A percentile compares a stretch with the other conserved stretches of the same genome.
phyloP scores from a whole-genome alignment of 2,797 vertebrate species.

The Otolemur crassicaudatus region DNA sequence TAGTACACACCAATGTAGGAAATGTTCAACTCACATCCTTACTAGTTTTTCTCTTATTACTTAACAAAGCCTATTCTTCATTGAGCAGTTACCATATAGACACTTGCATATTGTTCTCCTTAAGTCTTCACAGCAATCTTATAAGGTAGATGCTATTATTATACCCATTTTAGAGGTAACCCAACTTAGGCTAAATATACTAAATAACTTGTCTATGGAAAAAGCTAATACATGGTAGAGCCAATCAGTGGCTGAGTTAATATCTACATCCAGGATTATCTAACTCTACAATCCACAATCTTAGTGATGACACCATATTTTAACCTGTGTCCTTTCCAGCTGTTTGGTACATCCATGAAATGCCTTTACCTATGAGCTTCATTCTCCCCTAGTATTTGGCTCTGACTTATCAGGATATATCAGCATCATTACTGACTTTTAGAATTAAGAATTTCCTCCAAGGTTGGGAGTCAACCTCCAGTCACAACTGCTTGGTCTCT shows the following conservation, averaged over 20 bases:
- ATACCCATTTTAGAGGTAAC: constrained; percentile 32
- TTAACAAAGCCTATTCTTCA: not conserved
- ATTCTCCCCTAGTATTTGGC: not conserved
- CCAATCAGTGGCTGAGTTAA: not conserved
- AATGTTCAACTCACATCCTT: not conserved
- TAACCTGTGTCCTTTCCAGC: not conserved
- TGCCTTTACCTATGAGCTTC: not conserved
- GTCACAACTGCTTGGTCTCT: not conserved
- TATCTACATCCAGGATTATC: not conserved
- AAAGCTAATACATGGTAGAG: not conserved
- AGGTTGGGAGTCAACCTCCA: not conserved
- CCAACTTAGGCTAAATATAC: not conserved
- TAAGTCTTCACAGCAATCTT: not conserved
- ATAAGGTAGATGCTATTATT: not conserved
- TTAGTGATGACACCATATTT: not conserved
- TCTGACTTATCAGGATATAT: not conserved
- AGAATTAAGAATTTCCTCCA: not conserved
- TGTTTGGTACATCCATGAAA: not conserved
- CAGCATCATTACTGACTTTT: not conserved
- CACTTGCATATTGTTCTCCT: not conserved
- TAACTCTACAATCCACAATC: not conserved
- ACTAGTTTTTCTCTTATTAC: not conserved
- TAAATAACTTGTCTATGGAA: not conserved
- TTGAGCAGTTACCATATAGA: not conserved
- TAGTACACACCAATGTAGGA: not conserved